phyloP scores from a whole-genome alignment of 2,888 invertebrate species.

The Acanthosepion esculentum region DNA sequence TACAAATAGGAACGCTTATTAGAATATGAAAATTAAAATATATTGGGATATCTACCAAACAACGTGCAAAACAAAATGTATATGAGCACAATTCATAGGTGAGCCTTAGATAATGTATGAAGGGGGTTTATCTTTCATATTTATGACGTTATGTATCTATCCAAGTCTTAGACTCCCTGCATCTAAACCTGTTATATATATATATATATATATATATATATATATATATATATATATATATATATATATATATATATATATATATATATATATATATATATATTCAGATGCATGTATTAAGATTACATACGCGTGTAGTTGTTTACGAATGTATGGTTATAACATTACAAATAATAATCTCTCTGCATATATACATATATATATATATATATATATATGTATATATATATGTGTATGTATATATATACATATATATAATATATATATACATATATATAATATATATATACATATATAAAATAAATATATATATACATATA shows the following conservation, averaged over 20 bases:
- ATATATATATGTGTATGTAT: not conserved
- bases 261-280: slow-evolving; percentile 39
- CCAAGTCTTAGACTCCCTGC: no score
- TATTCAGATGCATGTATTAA: not conserved
- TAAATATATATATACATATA: not conserved
- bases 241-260: not conserved
- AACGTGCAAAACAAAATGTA: no score
- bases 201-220: not conserved
- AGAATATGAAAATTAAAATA: no score
- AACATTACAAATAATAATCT: not conserved
- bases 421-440: not conserved
- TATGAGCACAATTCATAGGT: no score
- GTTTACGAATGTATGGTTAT: not conserved
- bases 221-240: not conserved
- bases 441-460: not conserved
- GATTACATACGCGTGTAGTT: not conserved
- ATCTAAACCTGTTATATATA: no score
- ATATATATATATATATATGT: not conserved
- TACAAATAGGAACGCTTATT: no score
- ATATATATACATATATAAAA: no score
- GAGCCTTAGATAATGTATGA: no score
- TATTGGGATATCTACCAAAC: no score
- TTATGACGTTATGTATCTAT: no score
- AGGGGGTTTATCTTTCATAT: no score
- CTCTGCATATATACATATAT: not conserved